Percentiles rank a stretch among this genome's conserved stretches.
phyloP scores from a whole-genome alignment of 2,113 vertebrate species.

The Sinocyclocheilus anophthalmus region DNA sequence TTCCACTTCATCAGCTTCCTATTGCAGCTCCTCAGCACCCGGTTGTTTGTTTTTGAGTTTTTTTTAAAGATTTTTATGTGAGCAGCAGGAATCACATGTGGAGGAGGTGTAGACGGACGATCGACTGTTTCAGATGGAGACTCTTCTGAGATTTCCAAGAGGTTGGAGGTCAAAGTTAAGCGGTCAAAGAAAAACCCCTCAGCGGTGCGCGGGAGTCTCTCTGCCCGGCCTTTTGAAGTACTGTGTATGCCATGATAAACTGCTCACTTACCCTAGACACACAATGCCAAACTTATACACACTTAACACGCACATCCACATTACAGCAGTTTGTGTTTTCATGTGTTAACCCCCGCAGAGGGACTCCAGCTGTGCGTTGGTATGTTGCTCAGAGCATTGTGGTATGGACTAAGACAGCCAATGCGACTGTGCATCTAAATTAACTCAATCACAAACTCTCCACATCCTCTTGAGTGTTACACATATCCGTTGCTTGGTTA shows the following conservation, averaged over 20 bases:
- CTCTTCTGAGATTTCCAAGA: slow-evolving; percentile 14
- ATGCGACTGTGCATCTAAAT: slow-evolving; percentile 1
- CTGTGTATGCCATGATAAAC: not conserved
- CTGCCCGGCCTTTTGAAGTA: slow-evolving; percentile 7
- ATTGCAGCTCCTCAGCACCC: not conserved
- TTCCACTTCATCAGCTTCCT: slow-evolving; percentile 22
- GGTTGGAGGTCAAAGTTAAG: slow-evolving; percentile 22
- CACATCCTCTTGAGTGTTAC: slow-evolving; percentile 18
- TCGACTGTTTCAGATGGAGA: slow-evolving; percentile 1
- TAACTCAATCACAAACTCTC: not conserved
- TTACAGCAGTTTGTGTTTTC: slow-evolving; percentile 21
- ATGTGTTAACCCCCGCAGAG: not conserved
- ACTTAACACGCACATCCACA: slow-evolving; percentile 11
- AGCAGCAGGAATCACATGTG: slow-evolving; percentile 11
- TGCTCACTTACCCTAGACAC: slow-evolving; percentile 9
- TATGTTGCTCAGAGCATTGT: slow-evolving; percentile 10
- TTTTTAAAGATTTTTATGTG: slow-evolving; percentile 15
- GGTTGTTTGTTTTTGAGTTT: slow-evolving; percentile 23
- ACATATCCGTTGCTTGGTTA: slow-evolving; percentile 25
- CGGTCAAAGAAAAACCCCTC: slow-evolving; percentile 14
- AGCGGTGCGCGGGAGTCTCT: not conserved
- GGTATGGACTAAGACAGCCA: slow-evolving; percentile 8
- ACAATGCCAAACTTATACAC: slow-evolving; percentile 14
- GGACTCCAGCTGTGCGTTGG: slow-evolving; percentile 27
- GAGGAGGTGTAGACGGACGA: slow-evolving; percentile 11